Evolutionary conservation across 2,113 vertebrate genomes (phyloP), one percentile per base, ranked within the genome.

Genomic region (Calypte anna): DNA sequence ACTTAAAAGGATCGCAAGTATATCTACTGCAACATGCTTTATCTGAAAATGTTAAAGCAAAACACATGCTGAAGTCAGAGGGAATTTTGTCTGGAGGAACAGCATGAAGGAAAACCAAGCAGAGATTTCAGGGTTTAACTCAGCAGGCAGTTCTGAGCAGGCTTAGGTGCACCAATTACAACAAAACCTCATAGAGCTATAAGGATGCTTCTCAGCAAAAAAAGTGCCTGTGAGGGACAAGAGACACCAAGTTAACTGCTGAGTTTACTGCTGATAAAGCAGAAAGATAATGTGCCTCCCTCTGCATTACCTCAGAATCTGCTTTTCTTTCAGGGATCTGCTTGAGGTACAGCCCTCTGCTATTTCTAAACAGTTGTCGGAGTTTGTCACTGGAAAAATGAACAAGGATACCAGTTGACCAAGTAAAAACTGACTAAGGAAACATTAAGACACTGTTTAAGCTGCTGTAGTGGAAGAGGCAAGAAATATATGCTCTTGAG

Each of bases 1-100:
- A 81, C 79, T 90, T 91, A 16, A 94, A 95, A 94, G 53, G 64
- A 36, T 9, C 88, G 31, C 75, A 44, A 81, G 31, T 61, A 55
- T 44, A 95, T 75, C 79, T 94, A 90, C 79, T 89, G 63, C 68
- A 95, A n/a, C 63, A 44, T 64, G 55, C 44, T 95, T 78, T 86
- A 91, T 95, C 92, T 91, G 69, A 38, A 95, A 83, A 82, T 33
- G 33, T 67, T 90, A 93, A 96, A 93, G 76, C 48, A 90, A 96
- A 97, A 74, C 78, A 83, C 31, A 83, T 81, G 77, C 64, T 95
- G 72, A 88, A 93, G 57, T 88, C 79, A 81, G 58, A 70, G 43
- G 18, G 20, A 88, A 55, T 88, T 96, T 94, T 90, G 58, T 76
- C 54, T 82, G 59, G 83, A 80, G 67, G 73, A 95, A 88, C 68